Evolutionary conservation across 2,797 vertebrate species (phyloP), one percentile per base, ranked within the genome.

Genomic region (Zenarchopterus dispar): DNA sequence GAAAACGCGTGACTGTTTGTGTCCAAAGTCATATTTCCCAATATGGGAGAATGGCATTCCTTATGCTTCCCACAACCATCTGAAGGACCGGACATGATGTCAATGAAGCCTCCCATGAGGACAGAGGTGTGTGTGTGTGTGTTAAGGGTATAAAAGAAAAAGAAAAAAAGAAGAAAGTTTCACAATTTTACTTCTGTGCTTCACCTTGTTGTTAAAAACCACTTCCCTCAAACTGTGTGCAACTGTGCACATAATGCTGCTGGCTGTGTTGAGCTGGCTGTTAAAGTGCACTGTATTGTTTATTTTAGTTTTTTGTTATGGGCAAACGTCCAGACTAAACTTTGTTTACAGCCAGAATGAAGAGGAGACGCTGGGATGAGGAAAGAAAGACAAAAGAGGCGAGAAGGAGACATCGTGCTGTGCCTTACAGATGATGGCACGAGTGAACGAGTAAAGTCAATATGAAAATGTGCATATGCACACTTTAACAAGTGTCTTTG

Each of bases 1-100:
- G 33, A 13, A 15, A 24, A 33, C 39, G 17, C 62, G 18, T 60
- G 46, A 71, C 53, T 33, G 58, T 64, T 66, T 66, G 62, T 70
- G 64, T 79, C 48, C 41, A 18, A 80, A 67, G 62, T 69, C 41
- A 81, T 73, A 87, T 80, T 60, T 81, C 81, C 78, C 72, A 72
- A 87, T 90, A 86, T 95, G 94, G 93, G 91, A 92, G 94, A 90
- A 23, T 22, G 66, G 55, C 61, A 83, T 67, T 67, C 73, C 45
- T 73, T 70, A 76, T 60, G 75, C 28, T 85, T 94, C 94, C 92
- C 91, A 88, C 81, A 88, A 93, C 76, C 80, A 89, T 61, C 28
- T 77, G 53, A 73, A 75, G 71, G 54, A 63, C 67, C 28, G 84
- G 54, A 90, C 88, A 31, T 91, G 88, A 69, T 82, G 87, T 92